phyloP scores from a whole-genome alignment of 2,888 invertebrate species.

The Limnephilus marmoratus region DNA sequence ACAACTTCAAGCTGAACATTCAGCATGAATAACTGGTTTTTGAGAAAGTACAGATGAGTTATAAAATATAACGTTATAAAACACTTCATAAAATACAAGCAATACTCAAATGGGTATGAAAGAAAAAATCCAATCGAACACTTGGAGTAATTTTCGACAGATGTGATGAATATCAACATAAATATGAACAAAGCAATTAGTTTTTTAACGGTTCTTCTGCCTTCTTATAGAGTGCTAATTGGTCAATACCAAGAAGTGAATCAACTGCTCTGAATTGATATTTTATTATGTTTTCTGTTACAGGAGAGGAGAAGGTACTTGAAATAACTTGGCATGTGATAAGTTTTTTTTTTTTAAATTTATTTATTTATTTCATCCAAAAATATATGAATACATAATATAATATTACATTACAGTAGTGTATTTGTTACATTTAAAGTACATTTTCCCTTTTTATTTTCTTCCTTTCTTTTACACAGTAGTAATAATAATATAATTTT shows the following conservation, averaged over 20 bases:
- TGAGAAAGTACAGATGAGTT: slow-evolving; percentile 6
- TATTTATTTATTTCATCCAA: no score
- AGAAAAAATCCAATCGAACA: neutral
- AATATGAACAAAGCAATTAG: neutral
- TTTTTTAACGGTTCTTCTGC: neutral
- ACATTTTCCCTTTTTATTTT: no score
- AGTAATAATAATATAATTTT: no score
- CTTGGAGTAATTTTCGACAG: neutral
- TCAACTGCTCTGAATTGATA: neutral
- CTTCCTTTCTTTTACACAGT: no score
- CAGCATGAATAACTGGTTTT: slow-evolving; percentile 16
- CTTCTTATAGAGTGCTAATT: neutral
- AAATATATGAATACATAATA: no score
- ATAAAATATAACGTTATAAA: neutral
- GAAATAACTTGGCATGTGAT: neutral
- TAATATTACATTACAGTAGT: no score
- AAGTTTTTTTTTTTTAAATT: no score
- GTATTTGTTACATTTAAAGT: no score
- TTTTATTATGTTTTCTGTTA: neutral
- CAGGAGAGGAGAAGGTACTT: neutral
- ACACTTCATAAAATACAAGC: slow-evolving; percentile 15
- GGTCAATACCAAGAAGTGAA: neutral
- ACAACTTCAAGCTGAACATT: slow-evolving; percentile 6
- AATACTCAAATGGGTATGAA: neutral
- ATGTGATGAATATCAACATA: neutral